These are phyloP conservation scores for Troides helena DNA, from an alignment of 2,888 invertebrate species.

Conservation along the genomic window DNA sequence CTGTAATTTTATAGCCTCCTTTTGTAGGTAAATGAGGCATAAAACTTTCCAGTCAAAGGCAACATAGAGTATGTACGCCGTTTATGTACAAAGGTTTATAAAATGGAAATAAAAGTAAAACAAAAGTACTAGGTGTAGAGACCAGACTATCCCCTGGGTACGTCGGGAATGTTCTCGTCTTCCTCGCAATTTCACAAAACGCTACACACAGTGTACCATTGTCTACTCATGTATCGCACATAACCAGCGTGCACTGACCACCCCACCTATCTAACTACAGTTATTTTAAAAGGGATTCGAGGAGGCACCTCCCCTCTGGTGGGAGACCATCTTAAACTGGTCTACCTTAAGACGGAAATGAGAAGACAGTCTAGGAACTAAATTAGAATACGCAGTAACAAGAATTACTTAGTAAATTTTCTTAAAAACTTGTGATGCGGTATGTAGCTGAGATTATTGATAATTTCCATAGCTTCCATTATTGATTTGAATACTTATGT, in stretches of 20 bases:
- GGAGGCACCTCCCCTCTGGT: conserved; percentile 38
- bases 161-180: conserved; percentile 52
- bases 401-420: conserved; percentile 59
- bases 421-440: conserved; percentile 40
- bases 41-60: conserved; percentile 42
- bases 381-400: conserved; percentile 68
- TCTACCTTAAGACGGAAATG: conserved; percentile 64
- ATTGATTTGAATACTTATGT: conserved; percentile 8
- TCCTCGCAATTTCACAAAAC: conserved; percentile 75
- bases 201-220: conserved; percentile 56
- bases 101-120: conserved; percentile 52
- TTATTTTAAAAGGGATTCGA: conserved; percentile 35
- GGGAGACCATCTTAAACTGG: conserved; percentile 53
- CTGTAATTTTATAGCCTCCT: conserved; percentile 32
- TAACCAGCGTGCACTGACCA: conserved; percentile 53
- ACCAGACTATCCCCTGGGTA: conserved; percentile 70
- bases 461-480: conserved; percentile 24
- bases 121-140: conserved; percentile 70
- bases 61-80: conserved; percentile 35
- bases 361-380: conserved; percentile 67
- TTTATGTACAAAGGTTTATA: conserved; percentile 30
- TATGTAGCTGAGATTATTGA: conserved; percentile 35
- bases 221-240: conserved; percentile 51
- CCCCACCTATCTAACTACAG: conserved; percentile 39
- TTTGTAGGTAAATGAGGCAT: conserved; percentile 40